These are phyloP conservation scores for Cercopithecus mona DNA, from an alignment of 2,113 vertebrate species.

Conservation along the genomic window DNA sequence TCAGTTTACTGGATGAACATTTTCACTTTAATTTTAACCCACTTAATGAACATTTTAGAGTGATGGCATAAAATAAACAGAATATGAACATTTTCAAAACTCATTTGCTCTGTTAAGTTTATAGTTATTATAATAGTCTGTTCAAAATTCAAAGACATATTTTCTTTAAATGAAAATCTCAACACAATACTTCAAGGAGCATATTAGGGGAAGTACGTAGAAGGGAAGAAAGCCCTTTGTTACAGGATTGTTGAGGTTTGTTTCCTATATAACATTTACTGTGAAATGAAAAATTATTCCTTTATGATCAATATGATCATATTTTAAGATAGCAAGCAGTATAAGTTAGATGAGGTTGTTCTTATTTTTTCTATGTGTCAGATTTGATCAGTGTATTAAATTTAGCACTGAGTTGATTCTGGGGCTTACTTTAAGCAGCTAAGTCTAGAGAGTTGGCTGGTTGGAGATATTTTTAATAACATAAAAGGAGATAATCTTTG, in stretches of 20 bases:
- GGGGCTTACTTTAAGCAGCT: neutral
- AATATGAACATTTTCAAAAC: neutral
- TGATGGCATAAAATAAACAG: neutral
- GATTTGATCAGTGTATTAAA: neutral
- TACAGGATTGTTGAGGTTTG: neutral
- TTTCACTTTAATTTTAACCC: neutral
- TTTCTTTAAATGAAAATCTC: neutral
- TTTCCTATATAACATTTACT: neutral
- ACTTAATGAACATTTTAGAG: neutral
- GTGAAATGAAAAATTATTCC: neutral
- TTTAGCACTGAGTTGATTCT: neutral
- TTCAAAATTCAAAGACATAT: neutral
- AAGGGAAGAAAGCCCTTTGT: neutral
- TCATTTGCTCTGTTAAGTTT: neutral
- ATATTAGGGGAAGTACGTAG: too few species aligned
- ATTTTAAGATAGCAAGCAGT: neutral
- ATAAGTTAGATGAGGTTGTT: neutral
- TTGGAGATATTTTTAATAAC: neutral
- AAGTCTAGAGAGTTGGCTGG: neutral
- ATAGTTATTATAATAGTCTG: neutral
- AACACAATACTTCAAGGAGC: neutral
- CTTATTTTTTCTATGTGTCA: neutral
- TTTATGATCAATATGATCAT: neutral
- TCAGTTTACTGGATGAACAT: neutral
- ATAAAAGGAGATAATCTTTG: neutral